Base-by-base conservation (phyloP, 1,140 invertebrate genomes). In the Cotesia typhae region DNA sequence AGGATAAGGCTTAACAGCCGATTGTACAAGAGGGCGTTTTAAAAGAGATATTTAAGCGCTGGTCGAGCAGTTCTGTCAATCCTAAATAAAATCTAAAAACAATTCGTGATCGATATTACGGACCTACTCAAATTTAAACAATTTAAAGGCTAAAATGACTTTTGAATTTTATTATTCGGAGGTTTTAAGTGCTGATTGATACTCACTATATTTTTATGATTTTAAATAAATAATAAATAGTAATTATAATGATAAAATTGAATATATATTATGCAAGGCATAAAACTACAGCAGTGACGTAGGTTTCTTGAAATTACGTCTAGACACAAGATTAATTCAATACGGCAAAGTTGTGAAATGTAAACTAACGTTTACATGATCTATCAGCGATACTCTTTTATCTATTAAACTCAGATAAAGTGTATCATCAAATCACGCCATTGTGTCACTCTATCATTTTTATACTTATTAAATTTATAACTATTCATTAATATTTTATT, bases 261-360 rank as follows among this genome's bases (percentile, higher is more conserved):
- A 47, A 7, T 47, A 10, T 41, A 66, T 59, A 61, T 64, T 60
- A 69, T 17, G 41, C 9, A 67, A 28, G 38, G 20, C 28, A 38
- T 55, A 38, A 63, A 65, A 59, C 57, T 52, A 65, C 70, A 66
- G 36, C 55, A 64, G 55, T 67, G 71, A 47, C 41, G 41, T 47
- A 47, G 41, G 53, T 72, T 72, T 72, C 71, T 72, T 57, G 71
- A 64, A 65, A 70, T 67, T 59, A 37, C 59, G 10, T 72, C 71
- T 72, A 72, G 71, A 72, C 9, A 65, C 64, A 47, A 65, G 68
- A 73, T 67, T 28, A 9, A 67, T 41, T 47, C 47, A 51, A 10
- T 52, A 47, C 41, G 41, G 41, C 41, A 47, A 47, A 47, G 41
- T 47, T 47, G 41, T 67, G 37, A 47, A 52, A n/a, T 10, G 41